Evolutionary conservation across 2,888 invertebrate species (phyloP).

Genomic region (Griposia aprilina): DNA sequence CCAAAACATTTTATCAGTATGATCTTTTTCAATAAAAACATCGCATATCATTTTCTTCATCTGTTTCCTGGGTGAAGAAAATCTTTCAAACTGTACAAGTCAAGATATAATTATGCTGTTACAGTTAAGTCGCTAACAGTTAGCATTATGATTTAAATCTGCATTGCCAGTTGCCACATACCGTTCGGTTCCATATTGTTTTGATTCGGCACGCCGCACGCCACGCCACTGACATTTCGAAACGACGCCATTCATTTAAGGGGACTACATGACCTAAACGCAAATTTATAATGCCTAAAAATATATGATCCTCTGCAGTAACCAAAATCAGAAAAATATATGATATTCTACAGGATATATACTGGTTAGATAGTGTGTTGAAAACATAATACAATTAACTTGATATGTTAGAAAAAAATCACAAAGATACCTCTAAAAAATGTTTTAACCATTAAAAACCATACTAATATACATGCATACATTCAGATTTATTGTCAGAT

Average conservation of each 20-base stretch:
- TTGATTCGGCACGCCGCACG: conserved; percentile 63
- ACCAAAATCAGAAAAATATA: no score
- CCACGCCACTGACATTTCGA: conserved; percentile 65
- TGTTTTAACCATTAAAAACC: no score
- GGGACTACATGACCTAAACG: no score
- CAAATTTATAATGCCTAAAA: no score
- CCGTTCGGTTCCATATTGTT: conserved; percentile 61
- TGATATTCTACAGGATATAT: no score
- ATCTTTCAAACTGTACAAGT: background rate
- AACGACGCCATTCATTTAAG: conserved; percentile 58
- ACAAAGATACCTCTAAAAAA: no score
- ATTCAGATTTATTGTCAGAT: no score
- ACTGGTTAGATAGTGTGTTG: no score
- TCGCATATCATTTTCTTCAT: background rate
- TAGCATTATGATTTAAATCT: conserved; percentile 63
- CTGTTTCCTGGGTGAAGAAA: conserved; percentile 5
- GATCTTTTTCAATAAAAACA: background rate
- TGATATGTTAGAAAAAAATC: no score
- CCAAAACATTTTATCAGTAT: background rate
- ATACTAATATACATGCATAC: no score
- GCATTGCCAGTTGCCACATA: conserved; percentile 61
- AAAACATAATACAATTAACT: no score
- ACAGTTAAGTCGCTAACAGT: conserved; percentile 47
- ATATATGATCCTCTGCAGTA: no score
- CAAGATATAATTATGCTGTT: conserved; percentile 34